Evolutionary conservation across 2,888 invertebrate species (phyloP).

Genomic region (Drosophila atroscutellata): DNA sequence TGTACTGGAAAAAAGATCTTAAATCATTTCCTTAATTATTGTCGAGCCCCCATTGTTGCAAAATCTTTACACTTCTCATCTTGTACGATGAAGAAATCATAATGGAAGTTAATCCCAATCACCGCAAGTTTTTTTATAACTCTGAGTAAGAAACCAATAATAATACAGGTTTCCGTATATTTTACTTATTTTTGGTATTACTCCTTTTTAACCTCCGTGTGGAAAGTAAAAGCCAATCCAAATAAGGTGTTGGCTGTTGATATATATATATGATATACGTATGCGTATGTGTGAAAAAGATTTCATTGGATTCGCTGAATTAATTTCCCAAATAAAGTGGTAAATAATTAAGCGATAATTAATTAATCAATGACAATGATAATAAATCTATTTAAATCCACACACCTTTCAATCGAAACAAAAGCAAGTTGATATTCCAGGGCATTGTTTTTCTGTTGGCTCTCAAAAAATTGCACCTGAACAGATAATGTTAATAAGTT

Average conservation of each 20-base stretch:
- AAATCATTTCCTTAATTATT: neutral
- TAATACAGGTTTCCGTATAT: neutral
- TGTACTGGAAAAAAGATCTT: neutral
- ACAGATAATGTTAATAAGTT: constrained; percentile 34
- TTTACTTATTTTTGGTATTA: neutral
- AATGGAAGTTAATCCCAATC: neutral
- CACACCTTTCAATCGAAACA: neutral
- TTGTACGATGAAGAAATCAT: neutral
- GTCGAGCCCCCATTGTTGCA: neutral
- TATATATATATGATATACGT: neutral
- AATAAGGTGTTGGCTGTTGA: neutral
- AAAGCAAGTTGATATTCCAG: neutral
- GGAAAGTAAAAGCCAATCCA: neutral
- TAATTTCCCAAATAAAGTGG: constrained; percentile 1
- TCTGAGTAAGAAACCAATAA: neutral
- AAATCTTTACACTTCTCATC: neutral
- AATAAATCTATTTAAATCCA: neutral
- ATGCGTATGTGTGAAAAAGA: constrained; percentile 1
- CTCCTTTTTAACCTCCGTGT: neutral
- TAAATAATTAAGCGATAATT: neutral
- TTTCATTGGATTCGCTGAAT: neutral
- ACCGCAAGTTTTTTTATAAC: neutral
- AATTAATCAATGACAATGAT: neutral
- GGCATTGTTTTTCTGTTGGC: neutral
- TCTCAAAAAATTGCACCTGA: constrained; percentile 14